Evolutionary conservation across 2,797 vertebrate genomes (phyloP), one percentile per base, ranked within the genome.

Genomic region (Macrochelys suwanniensis): DNA sequence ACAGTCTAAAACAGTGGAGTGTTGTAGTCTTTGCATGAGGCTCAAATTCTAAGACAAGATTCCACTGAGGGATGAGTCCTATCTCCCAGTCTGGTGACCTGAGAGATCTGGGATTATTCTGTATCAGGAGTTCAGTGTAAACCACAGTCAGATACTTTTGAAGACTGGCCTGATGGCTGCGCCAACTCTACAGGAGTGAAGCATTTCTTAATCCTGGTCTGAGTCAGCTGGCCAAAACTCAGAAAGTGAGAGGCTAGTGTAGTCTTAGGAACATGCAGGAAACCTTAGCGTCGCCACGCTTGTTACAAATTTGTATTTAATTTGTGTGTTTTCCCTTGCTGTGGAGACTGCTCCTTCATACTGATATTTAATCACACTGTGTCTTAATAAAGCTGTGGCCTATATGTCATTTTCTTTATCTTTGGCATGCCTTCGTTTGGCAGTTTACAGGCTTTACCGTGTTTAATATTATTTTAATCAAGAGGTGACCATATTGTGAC

Each of bases 221-320:
- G 5, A 6, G 21, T 88, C 16, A 45, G 37, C n/a, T 65, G 33
- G 88, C 1, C 7, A 79, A 16, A n/a, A 12, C 23, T 74, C 11
- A 74, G 37, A 74, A 45, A 74, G 10, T 5, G 6, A 74, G 23
- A 25, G 10, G 5, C 11, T 26, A 23, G 65, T 15, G 53, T 74
- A n/a, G 37, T 85, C 93, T 81, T 85, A 93, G 45, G 31, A 93
- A 89, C 23, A 79, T 9, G 7, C 79, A 89, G 21, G 76, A 90
- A 90, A 87, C 85, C 17, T 15, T 6, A 74, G 6, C 71, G 7
- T 74, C 8, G 68, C 89, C 31, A 85, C 19, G 5, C 45, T 74
- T 74, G 33, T 85, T 13, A 83, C 33, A 21, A 87, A 83, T 59
- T 15, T 76, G 0, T 45, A 42, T 45, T 42, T 42, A 71, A 21